Evolutionary conservation across 2,113 vertebrate species (phyloP), one percentile per base, ranked within the genome.

Genomic region (Apaloderma vittatum): DNA sequence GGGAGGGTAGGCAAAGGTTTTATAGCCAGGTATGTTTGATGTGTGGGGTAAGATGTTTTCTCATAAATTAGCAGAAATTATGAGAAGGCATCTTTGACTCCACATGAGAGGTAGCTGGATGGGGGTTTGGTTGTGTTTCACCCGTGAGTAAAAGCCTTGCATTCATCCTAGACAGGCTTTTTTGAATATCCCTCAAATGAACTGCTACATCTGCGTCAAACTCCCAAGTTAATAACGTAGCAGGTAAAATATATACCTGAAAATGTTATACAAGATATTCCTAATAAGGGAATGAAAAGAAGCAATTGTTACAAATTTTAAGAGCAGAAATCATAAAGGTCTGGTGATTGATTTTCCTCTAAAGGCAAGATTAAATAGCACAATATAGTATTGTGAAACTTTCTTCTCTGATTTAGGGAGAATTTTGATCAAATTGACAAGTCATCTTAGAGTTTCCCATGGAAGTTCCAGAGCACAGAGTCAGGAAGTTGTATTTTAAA

Each of bases 371-470:
- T 78, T 67, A 90, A 78, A 45, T 82, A 63, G 48, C 57, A 82
- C 63, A 90, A 4, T 68, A 46, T 43, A 76, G 48, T 74, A 36
- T 45, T 88, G 52, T 86, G 71, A 59, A 81, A 68, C 30, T 59
- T 80, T 52, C 37, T 32, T 30, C 29, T 73, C 20, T 73, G 51
- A 59, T 80, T 88, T 90, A 43, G n/a, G 62, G 63, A 34, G 15
- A 83, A 80, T 84, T 88, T 86, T 86, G 49, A 84, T 93, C 11
- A 90, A 94, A 94, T 76, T 73, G 30, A 83, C 46, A 68, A 32
- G 13, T 40, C 63, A 70, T 22, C 45, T 88, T 40, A 62, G 40
- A 90, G 83, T 83, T 90, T 88, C 58, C 57, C 20, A 6, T 86
- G 55, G 29, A 83, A 86, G 14, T 83, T 79, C 43, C 19, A 6